Percentiles rank a stretch among this genome's conserved stretches.
phyloP scores from a whole-genome alignment of 1,140 invertebrate species.

The Portunus trituberculatus region DNA sequence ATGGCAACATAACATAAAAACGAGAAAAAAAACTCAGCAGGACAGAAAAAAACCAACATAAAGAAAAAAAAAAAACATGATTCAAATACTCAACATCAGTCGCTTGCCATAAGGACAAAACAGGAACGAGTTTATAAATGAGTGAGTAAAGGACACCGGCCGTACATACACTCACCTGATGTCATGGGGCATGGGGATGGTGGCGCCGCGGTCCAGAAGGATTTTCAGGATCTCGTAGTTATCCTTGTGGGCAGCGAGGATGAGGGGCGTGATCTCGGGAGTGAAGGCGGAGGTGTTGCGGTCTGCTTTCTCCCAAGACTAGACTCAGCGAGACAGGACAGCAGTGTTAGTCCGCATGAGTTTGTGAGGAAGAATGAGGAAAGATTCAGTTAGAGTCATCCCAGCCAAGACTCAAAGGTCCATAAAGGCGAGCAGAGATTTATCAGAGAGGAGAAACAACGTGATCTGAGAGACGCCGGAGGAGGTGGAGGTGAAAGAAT shows the following conservation, averaged over 20 bases:
- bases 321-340: conserved; percentile 9
- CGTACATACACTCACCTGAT: conserved; percentile 82
- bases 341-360: not conserved
- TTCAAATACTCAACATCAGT: too few species aligned
- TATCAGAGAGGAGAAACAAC: not conserved
- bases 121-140: too few species aligned
- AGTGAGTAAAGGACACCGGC: not conserved
- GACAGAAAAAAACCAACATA: too few species aligned
- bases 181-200: conserved; percentile 92
- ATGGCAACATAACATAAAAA: too few species aligned
- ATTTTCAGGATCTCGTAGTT: conserved; percentile 98
- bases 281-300: conserved; percentile 91
- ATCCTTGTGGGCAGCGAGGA: conserved; percentile 94
- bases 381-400: too few species aligned
- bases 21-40: too few species aligned
- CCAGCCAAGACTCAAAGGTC: too few species aligned
- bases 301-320: conserved; percentile 94
- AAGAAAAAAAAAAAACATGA: too few species aligned
- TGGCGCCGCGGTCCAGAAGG: conserved; percentile 91
- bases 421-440: too few species aligned
- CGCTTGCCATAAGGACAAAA: too few species aligned
- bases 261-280: conserved; percentile 94
- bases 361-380: too few species aligned
- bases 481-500: not conserved
- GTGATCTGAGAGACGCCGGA: not conserved